Conservation (phyloP, 2,113 vertebrate species). For the Proterorhinus semilunaris region DNA sequence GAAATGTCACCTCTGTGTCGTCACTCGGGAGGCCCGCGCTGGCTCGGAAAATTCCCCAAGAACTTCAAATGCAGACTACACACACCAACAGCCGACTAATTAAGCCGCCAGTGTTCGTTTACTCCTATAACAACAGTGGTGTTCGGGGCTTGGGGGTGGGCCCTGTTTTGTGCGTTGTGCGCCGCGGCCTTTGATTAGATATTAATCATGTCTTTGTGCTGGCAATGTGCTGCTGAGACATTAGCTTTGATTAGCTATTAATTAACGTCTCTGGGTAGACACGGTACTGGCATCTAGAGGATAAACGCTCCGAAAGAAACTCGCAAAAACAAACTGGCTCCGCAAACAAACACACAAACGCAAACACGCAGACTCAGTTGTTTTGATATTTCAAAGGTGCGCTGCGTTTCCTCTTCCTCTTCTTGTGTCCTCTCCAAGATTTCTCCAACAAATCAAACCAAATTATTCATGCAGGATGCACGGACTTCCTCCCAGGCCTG, state of each 20-base stretch:
- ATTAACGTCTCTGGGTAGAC: conserved; percentile 79
- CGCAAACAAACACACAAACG: conserved; percentile 65
- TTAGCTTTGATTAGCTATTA: conserved; percentile 85
- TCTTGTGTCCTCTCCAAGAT: conserved; percentile 77
- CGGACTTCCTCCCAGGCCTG: conserved; percentile 70
- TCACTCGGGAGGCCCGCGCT: conserved; percentile 64
- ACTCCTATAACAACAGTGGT: conserved; percentile 74
- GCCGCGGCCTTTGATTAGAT: conserved; percentile 80
- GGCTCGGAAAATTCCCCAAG: conserved; percentile 58
- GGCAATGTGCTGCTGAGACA: conserved; percentile 75
- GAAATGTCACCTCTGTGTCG: conserved; percentile 58
- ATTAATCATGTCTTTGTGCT: conserved; percentile 81
- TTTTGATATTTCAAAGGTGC: conserved; percentile 76
- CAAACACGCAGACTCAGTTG: conserved; percentile 73
- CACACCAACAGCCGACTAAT: conserved; percentile 68
- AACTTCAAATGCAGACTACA: conserved; percentile 67
- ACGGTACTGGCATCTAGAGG: conserved; percentile 71
- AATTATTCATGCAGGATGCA: conserved; percentile 74
- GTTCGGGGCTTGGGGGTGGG: conserved; percentile 68
- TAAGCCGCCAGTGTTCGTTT: conserved; percentile 69
- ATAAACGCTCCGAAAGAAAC: conserved; percentile 70
- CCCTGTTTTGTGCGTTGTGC: conserved; percentile 73
- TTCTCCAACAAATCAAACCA: conserved; percentile 73
- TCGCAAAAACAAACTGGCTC: conserved; percentile 72
- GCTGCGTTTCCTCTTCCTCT: conserved; percentile 67